These are phyloP conservation scores for Pseudococcus viburni DNA, from an alignment of 2,888 invertebrate genomes.

Conservation along the genomic window DNA sequence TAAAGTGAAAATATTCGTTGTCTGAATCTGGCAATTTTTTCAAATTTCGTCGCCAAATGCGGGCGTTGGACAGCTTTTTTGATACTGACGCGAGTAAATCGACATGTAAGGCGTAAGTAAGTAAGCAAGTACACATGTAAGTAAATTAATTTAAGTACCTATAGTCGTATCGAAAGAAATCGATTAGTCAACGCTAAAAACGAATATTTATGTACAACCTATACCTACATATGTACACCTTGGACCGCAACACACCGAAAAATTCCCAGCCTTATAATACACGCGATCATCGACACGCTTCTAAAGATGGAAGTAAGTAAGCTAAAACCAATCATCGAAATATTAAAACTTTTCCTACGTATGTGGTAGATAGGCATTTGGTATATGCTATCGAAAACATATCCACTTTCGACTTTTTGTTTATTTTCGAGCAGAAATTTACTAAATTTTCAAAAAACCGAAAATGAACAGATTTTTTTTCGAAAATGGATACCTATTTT, in stretches of 20 bases:
- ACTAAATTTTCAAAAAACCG: too few species aligned
- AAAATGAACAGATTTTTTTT: too few species aligned
- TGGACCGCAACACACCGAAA: background rate
- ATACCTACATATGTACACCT: background rate
- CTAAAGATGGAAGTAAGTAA: background rate
- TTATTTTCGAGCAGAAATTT: background rate
- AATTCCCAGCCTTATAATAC: background rate
- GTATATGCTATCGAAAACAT: background rate
- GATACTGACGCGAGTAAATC: background rate
- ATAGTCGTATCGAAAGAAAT: conserved; percentile 49
- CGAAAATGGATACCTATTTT: too few species aligned
- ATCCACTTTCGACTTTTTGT: background rate
- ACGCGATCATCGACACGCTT: conserved; percentile 37
- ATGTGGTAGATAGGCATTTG: background rate
- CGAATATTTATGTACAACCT: background rate
- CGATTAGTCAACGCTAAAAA: conserved; percentile 21
- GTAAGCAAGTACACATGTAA: background rate
- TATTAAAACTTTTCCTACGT: background rate
- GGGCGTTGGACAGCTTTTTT: too few species aligned
- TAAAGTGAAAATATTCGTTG: too few species aligned
- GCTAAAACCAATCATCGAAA: background rate
- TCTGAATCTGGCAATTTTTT: too few species aligned
- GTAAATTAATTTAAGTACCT: background rate
- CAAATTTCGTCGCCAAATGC: too few species aligned
- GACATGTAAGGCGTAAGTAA: background rate